Evolutionary conservation across 2,797 vertebrate genomes (phyloP).

Genomic region (Apodemus agrarius): DNA sequence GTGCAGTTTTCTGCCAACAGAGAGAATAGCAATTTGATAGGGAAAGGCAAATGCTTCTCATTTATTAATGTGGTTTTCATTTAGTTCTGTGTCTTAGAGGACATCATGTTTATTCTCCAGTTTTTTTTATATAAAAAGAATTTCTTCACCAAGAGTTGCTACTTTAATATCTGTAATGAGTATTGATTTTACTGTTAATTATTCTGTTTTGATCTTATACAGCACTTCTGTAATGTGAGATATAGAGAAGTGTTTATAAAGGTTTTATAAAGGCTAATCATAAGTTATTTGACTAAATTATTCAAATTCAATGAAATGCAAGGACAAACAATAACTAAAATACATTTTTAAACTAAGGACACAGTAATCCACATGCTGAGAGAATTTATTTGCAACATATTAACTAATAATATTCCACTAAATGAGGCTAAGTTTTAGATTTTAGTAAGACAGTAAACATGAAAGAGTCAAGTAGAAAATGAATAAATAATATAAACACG

Average conservation of each 20-base stretch:
- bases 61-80: neutral
- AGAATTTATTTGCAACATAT: neutral
- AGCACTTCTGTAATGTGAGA: neutral
- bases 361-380: neutral
- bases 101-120: neutral
- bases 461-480: neutral
- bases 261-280: neutral
- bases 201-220: neutral
- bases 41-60: accelerated
- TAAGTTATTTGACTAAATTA: neutral
- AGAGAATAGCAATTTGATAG: neutral
- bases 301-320: neutral
- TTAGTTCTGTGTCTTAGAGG: neutral
- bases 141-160: neutral
- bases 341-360: neutral
- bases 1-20: neutral
- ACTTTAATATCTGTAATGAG: neutral
- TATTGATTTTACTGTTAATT: neutral
- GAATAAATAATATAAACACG: neutral
- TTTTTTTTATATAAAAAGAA: neutral
- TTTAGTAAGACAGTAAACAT: neutral
- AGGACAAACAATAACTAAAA: neutral
- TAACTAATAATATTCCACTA: neutral
- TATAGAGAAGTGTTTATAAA: neutral
- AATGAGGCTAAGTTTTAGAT: neutral